Conservation (phyloP, 2,888 invertebrate genomes). For the Polia nebulosa region DNA sequence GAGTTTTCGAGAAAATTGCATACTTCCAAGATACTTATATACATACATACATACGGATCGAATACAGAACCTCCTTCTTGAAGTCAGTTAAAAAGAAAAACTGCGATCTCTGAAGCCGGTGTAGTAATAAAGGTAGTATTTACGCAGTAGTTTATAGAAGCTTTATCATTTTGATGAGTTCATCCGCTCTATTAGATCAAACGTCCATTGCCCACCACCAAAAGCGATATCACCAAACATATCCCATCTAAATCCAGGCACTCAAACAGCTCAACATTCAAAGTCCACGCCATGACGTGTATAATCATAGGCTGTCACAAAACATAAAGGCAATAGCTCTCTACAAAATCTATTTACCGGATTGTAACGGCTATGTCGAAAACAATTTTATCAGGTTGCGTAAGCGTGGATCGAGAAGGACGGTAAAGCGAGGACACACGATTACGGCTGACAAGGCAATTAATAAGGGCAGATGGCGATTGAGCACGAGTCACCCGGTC, state of each 20-base stretch:
- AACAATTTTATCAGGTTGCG: constrained; percentile 76
- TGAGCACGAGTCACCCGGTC: constrained; percentile 89
- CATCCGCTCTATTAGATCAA: background rate
- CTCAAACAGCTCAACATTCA: constrained; percentile 3
- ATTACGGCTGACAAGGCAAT: constrained; percentile 90
- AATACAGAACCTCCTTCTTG: too few species aligned
- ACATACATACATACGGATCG: too few species aligned
- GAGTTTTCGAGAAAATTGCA: too few species aligned
- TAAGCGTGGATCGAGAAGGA: constrained; percentile 71
- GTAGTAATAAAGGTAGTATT: too few species aligned
- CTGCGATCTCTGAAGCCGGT: too few species aligned
- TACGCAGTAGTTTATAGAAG: too few species aligned
- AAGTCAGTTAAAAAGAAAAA: too few species aligned
- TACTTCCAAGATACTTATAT: too few species aligned
- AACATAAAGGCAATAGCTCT: constrained; percentile 50
- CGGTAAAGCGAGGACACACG: constrained; percentile 83
- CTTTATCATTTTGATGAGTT: too few species aligned
- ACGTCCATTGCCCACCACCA: background rate
- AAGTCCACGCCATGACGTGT: constrained; percentile 30
- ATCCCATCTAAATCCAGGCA: background rate
- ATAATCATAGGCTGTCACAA: constrained; percentile 44
- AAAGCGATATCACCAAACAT: background rate
- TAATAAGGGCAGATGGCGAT: constrained; percentile 91
- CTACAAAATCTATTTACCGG: constrained; percentile 63
- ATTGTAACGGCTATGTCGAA: constrained; percentile 64